phyloP scores from a whole-genome alignment of 2,888 invertebrate genomes.

The Drosophila parthenogenetica region DNA sequence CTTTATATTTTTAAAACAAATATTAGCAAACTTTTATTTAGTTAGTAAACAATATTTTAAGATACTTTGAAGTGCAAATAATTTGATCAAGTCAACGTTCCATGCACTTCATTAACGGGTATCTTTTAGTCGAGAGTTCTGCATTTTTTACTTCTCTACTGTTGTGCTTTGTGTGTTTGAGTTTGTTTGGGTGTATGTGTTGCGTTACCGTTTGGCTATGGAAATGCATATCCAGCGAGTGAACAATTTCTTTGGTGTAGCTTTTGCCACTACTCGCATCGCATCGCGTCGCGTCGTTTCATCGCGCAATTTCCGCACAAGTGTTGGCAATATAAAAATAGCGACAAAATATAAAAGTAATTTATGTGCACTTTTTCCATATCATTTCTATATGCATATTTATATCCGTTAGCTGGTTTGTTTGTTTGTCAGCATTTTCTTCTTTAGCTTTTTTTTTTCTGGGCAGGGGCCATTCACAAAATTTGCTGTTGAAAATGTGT shows the following conservation, averaged over 20 bases:
- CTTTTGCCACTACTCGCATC: constrained; percentile 34
- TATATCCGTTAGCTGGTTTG: constrained; percentile 13
- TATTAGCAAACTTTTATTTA: no score
- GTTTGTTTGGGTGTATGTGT: constrained; percentile 14
- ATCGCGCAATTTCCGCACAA: constrained; percentile 80
- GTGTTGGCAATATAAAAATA: constrained; percentile 81
- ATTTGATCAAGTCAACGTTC: no score
- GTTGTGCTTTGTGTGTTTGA: background rate
- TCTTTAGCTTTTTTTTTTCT: no score
- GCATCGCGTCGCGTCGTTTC: constrained; percentile 64
- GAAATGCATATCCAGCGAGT: constrained; percentile 62
- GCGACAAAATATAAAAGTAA: constrained; percentile 80
- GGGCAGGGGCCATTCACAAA: constrained; percentile 39
- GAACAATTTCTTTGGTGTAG: constrained; percentile 57
- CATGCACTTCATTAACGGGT: no score
- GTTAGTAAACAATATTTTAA: no score
- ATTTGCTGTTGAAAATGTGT: constrained; percentile 49
- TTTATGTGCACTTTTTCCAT: constrained; percentile 76
- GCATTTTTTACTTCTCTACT: no score
- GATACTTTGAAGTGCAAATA: no score
- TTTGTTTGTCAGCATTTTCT: constrained; percentile 17
- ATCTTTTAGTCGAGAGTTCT: no score
- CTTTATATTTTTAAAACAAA: no score
- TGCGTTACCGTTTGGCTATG: constrained; percentile 60
- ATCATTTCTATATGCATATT: constrained; percentile 67